phyloP scores from a whole-genome alignment of 2,888 invertebrate species.

The Drosophila histrio region DNA sequence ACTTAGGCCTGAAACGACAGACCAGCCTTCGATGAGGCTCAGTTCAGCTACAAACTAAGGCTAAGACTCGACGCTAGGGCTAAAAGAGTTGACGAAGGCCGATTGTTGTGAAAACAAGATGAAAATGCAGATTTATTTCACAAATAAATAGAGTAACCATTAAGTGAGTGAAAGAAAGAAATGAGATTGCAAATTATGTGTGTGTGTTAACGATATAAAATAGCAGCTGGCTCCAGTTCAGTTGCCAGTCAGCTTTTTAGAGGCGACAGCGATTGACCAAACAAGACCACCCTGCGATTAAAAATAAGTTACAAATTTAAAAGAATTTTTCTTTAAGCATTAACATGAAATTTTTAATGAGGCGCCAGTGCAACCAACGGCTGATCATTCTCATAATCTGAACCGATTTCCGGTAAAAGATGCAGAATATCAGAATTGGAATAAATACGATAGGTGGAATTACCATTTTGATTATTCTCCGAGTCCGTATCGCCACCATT shows the following conservation, averaged over 20 bases:
- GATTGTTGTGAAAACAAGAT: constrained; percentile 35
- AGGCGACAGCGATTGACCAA: constrained; percentile 42
- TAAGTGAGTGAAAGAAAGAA: background rate
- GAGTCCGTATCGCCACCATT: constrained; percentile 2
- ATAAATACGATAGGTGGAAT: background rate
- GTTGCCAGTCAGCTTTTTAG: constrained; percentile 17
- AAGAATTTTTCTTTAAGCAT: background rate
- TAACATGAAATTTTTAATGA: constrained; percentile 16
- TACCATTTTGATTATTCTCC: constrained; percentile 26
- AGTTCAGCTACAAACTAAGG: background rate
- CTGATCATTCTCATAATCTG: constrained; percentile 27
- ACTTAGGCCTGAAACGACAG: constrained; percentile 6
- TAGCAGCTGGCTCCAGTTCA: constrained; percentile 16
- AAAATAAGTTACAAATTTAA: background rate
- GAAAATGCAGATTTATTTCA: constrained; percentile 64
- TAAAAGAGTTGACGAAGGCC: constrained; percentile 12
- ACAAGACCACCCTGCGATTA: constrained; percentile 15
- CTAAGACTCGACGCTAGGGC: background rate
- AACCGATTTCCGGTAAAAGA: constrained; percentile 13
- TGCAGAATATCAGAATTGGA: background rate
- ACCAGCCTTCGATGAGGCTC: constrained; percentile 33
- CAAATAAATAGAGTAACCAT: background rate
- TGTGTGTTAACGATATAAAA: constrained; percentile 28
- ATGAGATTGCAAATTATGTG: background rate
- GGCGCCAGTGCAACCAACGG: background rate